Conservation (phyloP, 2,888 invertebrate species). For the Caenorhabditis sp. region DNA sequence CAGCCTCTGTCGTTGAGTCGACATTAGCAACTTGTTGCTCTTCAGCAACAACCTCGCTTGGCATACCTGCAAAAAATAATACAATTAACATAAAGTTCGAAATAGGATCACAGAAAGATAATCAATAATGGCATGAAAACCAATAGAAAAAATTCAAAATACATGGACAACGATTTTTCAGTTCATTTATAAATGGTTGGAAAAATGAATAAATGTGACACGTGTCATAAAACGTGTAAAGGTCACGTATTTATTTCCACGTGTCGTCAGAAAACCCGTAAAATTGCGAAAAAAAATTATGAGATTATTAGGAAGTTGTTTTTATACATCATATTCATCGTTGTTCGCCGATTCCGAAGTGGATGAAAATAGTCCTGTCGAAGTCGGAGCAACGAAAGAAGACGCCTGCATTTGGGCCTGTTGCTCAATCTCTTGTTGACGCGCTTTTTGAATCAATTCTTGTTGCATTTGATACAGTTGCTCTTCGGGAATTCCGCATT, state of each 20-base stretch:
- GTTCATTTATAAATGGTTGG: not conserved
- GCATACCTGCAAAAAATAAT: not conserved
- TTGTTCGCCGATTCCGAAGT: constrained; percentile 2
- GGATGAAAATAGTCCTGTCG: constrained; percentile 20
- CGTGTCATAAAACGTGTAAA: not conserved
- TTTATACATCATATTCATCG: constrained; percentile 36
- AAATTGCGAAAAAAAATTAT: not conserved
- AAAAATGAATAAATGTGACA: not conserved
- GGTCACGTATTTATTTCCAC: not conserved
- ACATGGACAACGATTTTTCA: not conserved
- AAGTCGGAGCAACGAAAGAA: constrained; percentile 7
- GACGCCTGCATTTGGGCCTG: constrained; percentile 30
- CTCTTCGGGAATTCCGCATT: constrained; percentile 97
- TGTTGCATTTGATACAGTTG: constrained; percentile 94
- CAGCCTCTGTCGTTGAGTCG: not conserved
- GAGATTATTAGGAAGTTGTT: not conserved
- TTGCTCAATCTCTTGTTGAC: constrained; percentile 29
- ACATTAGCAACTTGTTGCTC: not conserved
- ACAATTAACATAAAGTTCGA: not conserved
- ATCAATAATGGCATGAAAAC: not conserved
- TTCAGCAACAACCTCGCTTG: not conserved
- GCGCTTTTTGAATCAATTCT: constrained; percentile 87
- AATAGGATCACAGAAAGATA: not conserved
- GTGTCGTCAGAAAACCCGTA: constrained; percentile 2
- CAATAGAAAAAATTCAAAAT: not conserved